Percentiles rank a stretch among this genome's conserved stretches.
phyloP scores from a whole-genome alignment of 2,113 vertebrate genomes.

The Actenoides lindsayi region DNA sequence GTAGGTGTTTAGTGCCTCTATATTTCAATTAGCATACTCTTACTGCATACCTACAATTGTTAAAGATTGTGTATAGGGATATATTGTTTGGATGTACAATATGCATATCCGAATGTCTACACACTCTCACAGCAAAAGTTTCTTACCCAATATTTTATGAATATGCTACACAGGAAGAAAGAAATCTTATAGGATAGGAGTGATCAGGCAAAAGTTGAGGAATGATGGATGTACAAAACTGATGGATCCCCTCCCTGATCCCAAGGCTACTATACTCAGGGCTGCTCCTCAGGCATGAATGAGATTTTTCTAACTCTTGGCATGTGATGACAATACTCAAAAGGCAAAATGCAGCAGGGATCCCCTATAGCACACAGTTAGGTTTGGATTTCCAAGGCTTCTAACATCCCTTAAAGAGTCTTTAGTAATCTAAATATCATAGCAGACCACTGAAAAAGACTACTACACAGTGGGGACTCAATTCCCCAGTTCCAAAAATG shows the following conservation, averaged over 20 bases:
- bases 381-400: neutral
- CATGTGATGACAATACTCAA: neutral
- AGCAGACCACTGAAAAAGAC: conserved; percentile 8
- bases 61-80: neutral
- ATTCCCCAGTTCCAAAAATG: neutral
- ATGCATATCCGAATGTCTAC: neutral
- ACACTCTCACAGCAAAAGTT: neutral
- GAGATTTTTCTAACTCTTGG: neutral
- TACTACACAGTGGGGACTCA: neutral
- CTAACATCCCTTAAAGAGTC: neutral
- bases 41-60: conserved; percentile 11
- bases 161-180: neutral
- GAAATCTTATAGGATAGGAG: neutral
- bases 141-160: neutral
- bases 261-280: neutral
- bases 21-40: conserved; percentile 60
- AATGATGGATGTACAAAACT: neutral
- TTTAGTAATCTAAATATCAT: neutral
- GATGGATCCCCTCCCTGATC: neutral
- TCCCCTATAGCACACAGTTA: neutral
- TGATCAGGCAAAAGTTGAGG: neutral
- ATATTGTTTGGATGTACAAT: neutral
- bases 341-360: neutral
- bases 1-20: conserved; percentile 34
- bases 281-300: neutral